Conservation (phyloP, 2,797 vertebrate genomes). For the Cryptoprocta ferox region DNA sequence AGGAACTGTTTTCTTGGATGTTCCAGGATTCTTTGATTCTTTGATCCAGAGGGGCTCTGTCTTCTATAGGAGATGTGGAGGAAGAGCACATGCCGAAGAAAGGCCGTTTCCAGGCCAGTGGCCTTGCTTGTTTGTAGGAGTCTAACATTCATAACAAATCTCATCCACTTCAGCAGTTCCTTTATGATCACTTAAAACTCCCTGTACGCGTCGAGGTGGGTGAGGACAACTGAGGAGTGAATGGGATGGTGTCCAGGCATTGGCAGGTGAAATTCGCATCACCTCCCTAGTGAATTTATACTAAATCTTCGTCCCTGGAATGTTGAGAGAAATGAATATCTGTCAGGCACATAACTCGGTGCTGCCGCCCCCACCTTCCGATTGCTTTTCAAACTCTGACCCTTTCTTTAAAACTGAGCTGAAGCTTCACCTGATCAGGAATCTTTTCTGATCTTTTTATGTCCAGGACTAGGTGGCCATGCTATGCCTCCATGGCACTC, state of each 20-base stretch:
- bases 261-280: neutral
- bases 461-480: neutral
- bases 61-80: neutral
- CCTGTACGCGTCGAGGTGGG: neutral
- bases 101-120: conserved; percentile 57
- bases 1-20: conserved; percentile 66
- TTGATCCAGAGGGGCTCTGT: conserved; percentile 57
- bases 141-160: conserved; percentile 63
- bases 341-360: fast-evolving
- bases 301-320: neutral
- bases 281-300: neutral
- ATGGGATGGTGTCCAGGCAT: neutral
- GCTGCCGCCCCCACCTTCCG: neutral
- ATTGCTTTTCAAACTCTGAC: neutral
- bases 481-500: neutral
- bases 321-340: neutral
- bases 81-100: conserved; percentile 36
- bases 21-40: conserved; percentile 70
- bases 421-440: neutral
- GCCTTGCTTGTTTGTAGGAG: conserved; percentile 28
- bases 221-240: neutral
- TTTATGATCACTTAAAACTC: conserved; percentile 18
- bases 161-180: conserved; percentile 50
- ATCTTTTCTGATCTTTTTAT: neutral
- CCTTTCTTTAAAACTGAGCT: neutral